Percentiles rank a stretch among this genome's conserved stretches.
Evolutionary conservation across 2,113 vertebrate genomes (phyloP).

Genomic region (Thymallus thymallus): DNA sequence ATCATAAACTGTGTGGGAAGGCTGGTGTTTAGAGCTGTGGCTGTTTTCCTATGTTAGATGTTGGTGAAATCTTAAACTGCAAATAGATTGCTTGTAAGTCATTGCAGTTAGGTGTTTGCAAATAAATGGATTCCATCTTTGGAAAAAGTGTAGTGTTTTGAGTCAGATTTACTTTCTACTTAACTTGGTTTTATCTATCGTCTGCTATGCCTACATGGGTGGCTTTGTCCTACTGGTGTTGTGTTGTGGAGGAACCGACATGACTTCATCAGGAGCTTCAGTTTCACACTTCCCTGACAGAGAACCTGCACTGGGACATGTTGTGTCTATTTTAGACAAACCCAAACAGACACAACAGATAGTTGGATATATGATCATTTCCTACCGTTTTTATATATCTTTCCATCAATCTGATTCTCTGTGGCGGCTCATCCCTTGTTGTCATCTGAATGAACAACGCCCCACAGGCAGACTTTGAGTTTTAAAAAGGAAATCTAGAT

Average conservation of each 20-base stretch:
- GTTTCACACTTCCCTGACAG: slow-evolving; percentile 43
- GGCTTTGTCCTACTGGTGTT: slow-evolving; percentile 26
- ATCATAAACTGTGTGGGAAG: not conserved
- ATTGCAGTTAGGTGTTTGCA: not conserved
- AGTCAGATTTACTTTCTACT: too few relatives aligned
- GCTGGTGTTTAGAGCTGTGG: not conserved
- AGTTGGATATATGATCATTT: not conserved
- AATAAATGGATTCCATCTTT: slow-evolving; percentile 37
- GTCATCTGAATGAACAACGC: not conserved
- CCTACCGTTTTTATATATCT: not conserved
- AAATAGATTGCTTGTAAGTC: too few relatives aligned
- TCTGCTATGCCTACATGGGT: too few relatives aligned
- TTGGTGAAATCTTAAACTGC: too few relatives aligned
- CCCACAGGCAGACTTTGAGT: not conserved
- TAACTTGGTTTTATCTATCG: too few relatives aligned
- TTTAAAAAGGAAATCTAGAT: not conserved
- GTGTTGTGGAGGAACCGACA: slow-evolving; percentile 39
- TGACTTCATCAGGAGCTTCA: slow-evolving; percentile 44
- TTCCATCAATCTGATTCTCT: slow-evolving; percentile 26
- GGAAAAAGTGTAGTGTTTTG: slow-evolving; percentile 3
- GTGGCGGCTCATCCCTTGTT: slow-evolving; percentile 1
- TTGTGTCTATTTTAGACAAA: slow-evolving; percentile 51
- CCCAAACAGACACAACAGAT: slow-evolving; percentile 37
- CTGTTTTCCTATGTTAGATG: not conserved
- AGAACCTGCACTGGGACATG: slow-evolving; percentile 31